Percentiles rank a stretch among this genome's conserved stretches.
These are phyloP conservation scores for Panzeria rudis DNA, from an alignment of 2,888 invertebrate species.

Conservation along the genomic window DNA sequence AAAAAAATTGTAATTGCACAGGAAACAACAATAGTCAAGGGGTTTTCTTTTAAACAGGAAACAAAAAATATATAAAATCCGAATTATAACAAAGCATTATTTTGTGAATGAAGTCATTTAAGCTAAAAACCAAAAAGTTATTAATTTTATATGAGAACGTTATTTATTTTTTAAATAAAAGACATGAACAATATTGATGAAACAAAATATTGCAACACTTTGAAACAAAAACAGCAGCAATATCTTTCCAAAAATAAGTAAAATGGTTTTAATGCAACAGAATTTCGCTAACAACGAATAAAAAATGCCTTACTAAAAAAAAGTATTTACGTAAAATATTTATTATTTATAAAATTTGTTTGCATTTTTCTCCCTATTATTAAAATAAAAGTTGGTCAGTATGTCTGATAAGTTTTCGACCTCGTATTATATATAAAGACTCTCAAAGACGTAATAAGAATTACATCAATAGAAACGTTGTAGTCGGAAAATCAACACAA, in stretches of 20 bases:
- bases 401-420: too few species aligned
- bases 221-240: slow-evolving; percentile 22
- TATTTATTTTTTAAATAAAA: not conserved
- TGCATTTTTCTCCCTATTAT: too few species aligned
- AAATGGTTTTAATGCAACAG: not conserved
- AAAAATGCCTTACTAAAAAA: not conserved
- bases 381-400: too few species aligned
- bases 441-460: too few species aligned
- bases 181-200: slow-evolving; percentile 17
- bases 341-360: too few species aligned
- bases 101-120: slow-evolving; percentile 32
- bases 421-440: too few species aligned
- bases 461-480: too few species aligned
- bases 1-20: slow-evolving; percentile 6
- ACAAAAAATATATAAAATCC: not conserved
- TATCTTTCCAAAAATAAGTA: not conserved
- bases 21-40: slow-evolving; percentile 31
- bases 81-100: slow-evolving; percentile 23
- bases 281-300: not conserved
- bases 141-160: not conserved
- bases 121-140: slow-evolving; percentile 31
- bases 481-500: too few species aligned
- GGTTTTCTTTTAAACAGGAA: not conserved
- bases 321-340: too few species aligned
- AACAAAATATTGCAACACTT: slow-evolving; percentile 40